Percentiles rank a stretch among this genome's conserved stretches.
phyloP scores from a whole-genome alignment of 2,888 invertebrate species.

The Agrochola lychnidis region DNA sequence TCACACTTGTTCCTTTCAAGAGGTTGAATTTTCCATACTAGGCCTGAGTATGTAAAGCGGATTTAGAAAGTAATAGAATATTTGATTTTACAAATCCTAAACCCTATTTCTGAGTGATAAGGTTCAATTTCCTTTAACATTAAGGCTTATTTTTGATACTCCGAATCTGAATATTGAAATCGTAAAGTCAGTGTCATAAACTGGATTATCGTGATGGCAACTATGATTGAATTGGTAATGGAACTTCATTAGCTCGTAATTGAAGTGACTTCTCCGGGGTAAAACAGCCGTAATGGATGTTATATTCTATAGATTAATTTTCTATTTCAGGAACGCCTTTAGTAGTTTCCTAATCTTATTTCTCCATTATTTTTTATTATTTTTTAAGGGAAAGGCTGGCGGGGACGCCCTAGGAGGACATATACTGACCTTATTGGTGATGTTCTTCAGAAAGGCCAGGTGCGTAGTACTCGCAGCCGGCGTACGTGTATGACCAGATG shows the following conservation, averaged over 20 bases:
- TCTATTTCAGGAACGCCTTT: slow-evolving; percentile 15
- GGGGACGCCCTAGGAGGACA: too few relatives aligned
- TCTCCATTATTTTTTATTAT: slow-evolving; percentile 20
- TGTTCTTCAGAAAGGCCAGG: too few relatives aligned
- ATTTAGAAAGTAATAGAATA: slow-evolving; percentile 56
- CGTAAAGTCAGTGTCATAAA: slow-evolving; percentile 58
- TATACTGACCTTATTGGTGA: too few relatives aligned
- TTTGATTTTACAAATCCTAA: background rate
- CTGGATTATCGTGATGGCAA: slow-evolving; percentile 56
- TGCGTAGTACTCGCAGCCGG: too few relatives aligned
- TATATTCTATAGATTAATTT: slow-evolving; percentile 38
- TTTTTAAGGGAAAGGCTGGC: too few relatives aligned
- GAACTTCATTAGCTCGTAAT: slow-evolving; percentile 60
- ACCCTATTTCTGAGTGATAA: background rate
- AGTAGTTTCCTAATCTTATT: slow-evolving; percentile 13
- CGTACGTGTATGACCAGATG: too few relatives aligned
- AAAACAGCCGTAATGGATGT: slow-evolving; percentile 27
- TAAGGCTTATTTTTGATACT: slow-evolving; percentile 47
- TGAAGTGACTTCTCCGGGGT: slow-evolving; percentile 49
- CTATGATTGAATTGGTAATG: slow-evolving; percentile 63
- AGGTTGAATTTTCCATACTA: slow-evolving; percentile 62
- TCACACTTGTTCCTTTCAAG: slow-evolving; percentile 60
- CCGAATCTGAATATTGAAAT: slow-evolving; percentile 56
- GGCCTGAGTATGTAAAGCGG: slow-evolving; percentile 55
- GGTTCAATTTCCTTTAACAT: slow-evolving; percentile 18